Base-by-base conservation (phyloP, 2,888 invertebrate genomes). In the Torymus texanus region DNA sequence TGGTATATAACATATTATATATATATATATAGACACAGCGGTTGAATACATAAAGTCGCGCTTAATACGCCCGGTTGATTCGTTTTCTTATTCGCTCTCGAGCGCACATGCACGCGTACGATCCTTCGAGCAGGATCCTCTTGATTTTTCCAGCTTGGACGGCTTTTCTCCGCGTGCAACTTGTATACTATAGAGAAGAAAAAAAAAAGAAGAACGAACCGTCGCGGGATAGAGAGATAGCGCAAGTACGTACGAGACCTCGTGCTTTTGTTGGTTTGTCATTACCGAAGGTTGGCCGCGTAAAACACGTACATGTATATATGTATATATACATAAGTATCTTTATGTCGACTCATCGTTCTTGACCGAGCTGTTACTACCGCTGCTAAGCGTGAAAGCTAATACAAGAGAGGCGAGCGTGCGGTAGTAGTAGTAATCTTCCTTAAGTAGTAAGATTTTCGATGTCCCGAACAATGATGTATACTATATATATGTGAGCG, bases 361-460 rank as follows among this genome's bases (percentile, higher is more conserved):
- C 10, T 50, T 51, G 41, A 41, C 41, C 41, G 41, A 41, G 41
- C 41, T 8, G 41, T 41, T 41, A 3, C 41, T 5, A 8, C 41
- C 2, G n/a, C 24, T 12, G 10, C 13, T 4, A 1, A 11, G 24
- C 56, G 62, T 59, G 41, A 62, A 66, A 68, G n/a, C 68, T 41
- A 56, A 75, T 70, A 16, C 53, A 12, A 29, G 16, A 53, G 4
- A 21, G 21, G 4, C 1, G 21, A 21, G 21, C 1, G 21, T 21
- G 2, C 11, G 41, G 56, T 29, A 55, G 53, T 4, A 2, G 14
- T 56, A 21, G 68, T 56, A 29, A 41, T 55, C 24, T 16, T 62
- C 29, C 68, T 21, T 41, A 51, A 66, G 62, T 51, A 53, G 68
- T 21, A 55, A 62, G 41, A 61, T 76, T 68, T 70, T 76, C 14